These are phyloP conservation scores for Lasioglossum marginatum DNA, from an alignment of 2,888 invertebrate genomes.

Conservation along the genomic window DNA sequence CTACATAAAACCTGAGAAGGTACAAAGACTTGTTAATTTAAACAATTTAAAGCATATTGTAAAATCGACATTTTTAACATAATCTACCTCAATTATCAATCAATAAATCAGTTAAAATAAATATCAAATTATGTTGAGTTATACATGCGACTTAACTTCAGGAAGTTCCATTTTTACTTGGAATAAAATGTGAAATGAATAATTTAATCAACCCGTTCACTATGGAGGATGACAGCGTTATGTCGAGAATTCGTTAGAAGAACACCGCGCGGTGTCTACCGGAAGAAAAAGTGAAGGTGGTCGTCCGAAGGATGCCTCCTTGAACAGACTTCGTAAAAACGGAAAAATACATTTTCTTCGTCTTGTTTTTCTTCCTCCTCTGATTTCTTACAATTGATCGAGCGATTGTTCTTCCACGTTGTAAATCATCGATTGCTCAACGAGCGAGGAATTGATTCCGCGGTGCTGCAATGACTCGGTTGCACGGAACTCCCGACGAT, in stretches of 20 bases:
- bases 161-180: neutral
- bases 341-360: neutral
- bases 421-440: slow-evolving; percentile 45
- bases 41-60: too few species aligned
- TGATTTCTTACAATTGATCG: slow-evolving; percentile 14
- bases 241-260: neutral
- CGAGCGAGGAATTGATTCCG: slow-evolving; percentile 43
- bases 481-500: slow-evolving; percentile 30
- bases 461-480: slow-evolving; percentile 34
- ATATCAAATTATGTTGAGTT: neutral
- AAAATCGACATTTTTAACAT: too few species aligned
- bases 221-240: neutral
- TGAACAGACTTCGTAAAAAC: slow-evolving; percentile 9
- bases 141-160: too few species aligned
- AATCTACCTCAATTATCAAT: too few species aligned
- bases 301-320: slow-evolving; percentile 9
- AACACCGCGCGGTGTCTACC: neutral
- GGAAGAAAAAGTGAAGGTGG: slow-evolving; percentile 2
- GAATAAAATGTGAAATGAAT: neutral
- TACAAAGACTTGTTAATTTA: too few species aligned
- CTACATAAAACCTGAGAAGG: too few species aligned
- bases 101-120: neutral
- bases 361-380: neutral
- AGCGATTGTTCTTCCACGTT: slow-evolving; percentile 24
- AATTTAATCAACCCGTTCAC: neutral